These are phyloP conservation scores for Philereme vetulata DNA, from an alignment of 2,888 invertebrate species.

Conservation along the genomic window DNA sequence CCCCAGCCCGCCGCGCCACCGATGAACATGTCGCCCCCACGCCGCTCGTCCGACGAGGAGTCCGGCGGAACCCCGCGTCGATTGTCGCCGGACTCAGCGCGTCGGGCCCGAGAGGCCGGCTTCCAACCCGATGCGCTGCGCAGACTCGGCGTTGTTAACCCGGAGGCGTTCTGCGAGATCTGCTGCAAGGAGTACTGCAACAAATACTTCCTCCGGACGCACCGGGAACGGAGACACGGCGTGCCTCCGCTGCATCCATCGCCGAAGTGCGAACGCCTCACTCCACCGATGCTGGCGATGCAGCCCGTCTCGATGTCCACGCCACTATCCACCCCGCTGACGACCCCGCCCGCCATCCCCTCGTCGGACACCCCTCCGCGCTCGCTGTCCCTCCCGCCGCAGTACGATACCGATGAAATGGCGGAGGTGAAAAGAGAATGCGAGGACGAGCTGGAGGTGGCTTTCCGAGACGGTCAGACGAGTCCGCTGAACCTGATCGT, in stretches of 20 bases:
- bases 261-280: slow-evolving; percentile 67
- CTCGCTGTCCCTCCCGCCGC: slow-evolving; percentile 64
- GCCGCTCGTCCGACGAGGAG: slow-evolving; percentile 74
- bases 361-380: slow-evolving; percentile 86
- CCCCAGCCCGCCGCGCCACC: slow-evolving; percentile 67
- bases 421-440: slow-evolving; percentile 82
- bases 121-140: slow-evolving; percentile 89
- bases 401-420: slow-evolving; percentile 63
- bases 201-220: slow-evolving; percentile 95
- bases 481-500: slow-evolving; percentile 92
- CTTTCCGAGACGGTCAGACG: slow-evolving; percentile 85
- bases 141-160: slow-evolving; percentile 91
- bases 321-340: slow-evolving; percentile 60
- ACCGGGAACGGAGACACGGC: slow-evolving; percentile 97
- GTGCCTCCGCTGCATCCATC: slow-evolving; percentile 78
- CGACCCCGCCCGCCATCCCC: slow-evolving; percentile 86
- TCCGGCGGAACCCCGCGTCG: slow-evolving; percentile 82
- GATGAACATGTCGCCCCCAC: slow-evolving; percentile 76
- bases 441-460: slow-evolving; percentile 71
- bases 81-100: slow-evolving; percentile 84
- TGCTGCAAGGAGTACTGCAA: slow-evolving; percentile 97
- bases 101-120: slow-evolving; percentile 88
- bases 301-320: slow-evolving; percentile 72
- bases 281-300: slow-evolving; percentile 62
- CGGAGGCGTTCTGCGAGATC: slow-evolving; percentile 96